These are phyloP conservation scores for Nesogale talazaci DNA, from an alignment of 2,113 vertebrate species.

Conservation along the genomic window DNA sequence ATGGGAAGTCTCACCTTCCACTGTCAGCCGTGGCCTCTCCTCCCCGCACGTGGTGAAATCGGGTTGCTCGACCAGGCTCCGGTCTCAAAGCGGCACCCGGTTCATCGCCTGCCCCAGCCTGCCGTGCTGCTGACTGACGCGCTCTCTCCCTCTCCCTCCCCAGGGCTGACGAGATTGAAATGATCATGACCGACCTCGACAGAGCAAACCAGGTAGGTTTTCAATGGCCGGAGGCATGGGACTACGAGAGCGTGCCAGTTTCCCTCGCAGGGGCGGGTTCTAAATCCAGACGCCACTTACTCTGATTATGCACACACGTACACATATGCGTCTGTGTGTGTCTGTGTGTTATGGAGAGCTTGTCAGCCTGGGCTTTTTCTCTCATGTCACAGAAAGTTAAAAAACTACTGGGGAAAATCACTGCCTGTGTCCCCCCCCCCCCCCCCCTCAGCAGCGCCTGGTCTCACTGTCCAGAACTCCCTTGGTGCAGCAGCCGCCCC, in stretches of 20 bases:
- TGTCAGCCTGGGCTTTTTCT: neutral
- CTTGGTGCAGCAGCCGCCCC: accelerated
- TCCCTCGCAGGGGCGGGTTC: accelerated
- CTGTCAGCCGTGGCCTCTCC: neutral
- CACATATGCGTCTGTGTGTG: too few relatives aligned
- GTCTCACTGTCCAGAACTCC: neutral
- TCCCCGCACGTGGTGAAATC: accelerated
- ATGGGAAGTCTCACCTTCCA: neutral
- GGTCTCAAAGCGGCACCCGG: neutral
- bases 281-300: neutral
- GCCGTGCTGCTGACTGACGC: neutral
- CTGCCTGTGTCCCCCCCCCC: neutral
- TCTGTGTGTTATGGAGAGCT: neutral
- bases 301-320: neutral
- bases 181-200: slow-evolving; percentile 99
- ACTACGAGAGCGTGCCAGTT: neutral
- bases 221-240: neutral
- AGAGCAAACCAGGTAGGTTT: slow-evolving; percentile 97
- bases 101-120: neutral
- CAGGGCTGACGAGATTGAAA: slow-evolving; percentile 98
- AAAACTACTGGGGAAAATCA: neutral
- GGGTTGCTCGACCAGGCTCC: neutral
- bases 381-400: neutral
- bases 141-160: slow-evolving; percentile 66
- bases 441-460: neutral